Base-by-base conservation (phyloP, 2,888 invertebrate genomes). In the Andricus quercusramuli region DNA sequence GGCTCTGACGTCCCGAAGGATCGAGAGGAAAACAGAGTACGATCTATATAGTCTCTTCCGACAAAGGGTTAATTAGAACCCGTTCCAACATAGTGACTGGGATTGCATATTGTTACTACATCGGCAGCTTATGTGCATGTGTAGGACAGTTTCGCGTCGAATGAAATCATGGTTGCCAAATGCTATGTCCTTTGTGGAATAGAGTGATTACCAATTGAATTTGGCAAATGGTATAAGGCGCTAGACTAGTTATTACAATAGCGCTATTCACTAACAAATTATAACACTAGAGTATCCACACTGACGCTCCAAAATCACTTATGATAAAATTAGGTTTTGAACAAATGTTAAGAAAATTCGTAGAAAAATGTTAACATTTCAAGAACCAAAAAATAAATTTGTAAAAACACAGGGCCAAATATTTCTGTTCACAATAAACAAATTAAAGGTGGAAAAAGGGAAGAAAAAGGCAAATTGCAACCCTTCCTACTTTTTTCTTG, bases 1-100 rank as follows among this genome's bases (percentile, higher is more conserved):
- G n/a, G 6, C 17, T 59, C 29, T 22, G n/a, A 37, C 13, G 32
- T 56, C 64, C 64, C 29, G 56, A 74, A 25, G 41, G 22, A 47
- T 17, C 4, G 56, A 74, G 56, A 37, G 32, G 56, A 22, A 51
- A 56, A 41, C 66, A 62, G 5, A 29, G 47, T 77, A 68, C 78
- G 37, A 76, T 65, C 74, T 44, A 77, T 77, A 77, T 32, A 51
- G 76, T 79, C 79, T 79, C 74, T 51, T 41, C 66, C 51, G 78
- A 82, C 82, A 79, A 79, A 78, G 79, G 78, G 78, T 79, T 82
- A 82, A 82, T 82, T 82, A 82, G 78, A 79, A 74, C 74, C 74
- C 78, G 78, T 76, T 78, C 67, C 82, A 78, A 78, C 44, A 76
- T 76, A 78, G 64, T 47, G 79, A 70, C 79, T 76, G 78, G 67